These are phyloP conservation scores for Atrina japonica DNA, from an alignment of 2,888 invertebrate species.

Conservation along the genomic window DNA sequence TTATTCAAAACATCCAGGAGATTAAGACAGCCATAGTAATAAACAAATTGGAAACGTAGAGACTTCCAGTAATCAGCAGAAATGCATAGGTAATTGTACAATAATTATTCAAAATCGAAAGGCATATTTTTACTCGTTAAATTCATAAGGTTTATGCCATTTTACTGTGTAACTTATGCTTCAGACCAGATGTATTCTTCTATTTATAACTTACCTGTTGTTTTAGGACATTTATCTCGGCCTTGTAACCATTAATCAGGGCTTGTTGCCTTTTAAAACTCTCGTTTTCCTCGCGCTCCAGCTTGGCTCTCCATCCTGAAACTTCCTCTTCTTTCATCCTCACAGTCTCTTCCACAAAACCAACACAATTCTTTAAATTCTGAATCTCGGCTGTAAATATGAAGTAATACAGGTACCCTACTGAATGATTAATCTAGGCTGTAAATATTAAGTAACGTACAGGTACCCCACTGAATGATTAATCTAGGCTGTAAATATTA, in stretches of 20 bases:
- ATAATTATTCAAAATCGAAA: no score
- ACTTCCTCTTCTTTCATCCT: conserved; percentile 34
- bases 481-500: conserved; percentile 4
- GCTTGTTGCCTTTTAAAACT: conserved; percentile 68
- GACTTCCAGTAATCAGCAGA: no score
- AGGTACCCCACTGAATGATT: no score
- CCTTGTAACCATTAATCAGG: conserved; percentile 72
- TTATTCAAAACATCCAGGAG: no score
- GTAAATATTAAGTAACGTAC: background rate
- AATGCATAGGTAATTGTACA: no score
- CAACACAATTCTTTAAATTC: conserved; percentile 18
- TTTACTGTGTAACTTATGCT: no score
- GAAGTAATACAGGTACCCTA: background rate
- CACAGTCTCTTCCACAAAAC: conserved; percentile 28
- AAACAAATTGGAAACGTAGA: no score
- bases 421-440: background rate
- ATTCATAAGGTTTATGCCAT: no score
- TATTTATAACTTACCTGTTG: conserved; percentile 62
- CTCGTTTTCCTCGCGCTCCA: conserved; percentile 63
- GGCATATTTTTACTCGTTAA: no score
- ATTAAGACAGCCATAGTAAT: no score
- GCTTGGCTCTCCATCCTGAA: conserved; percentile 46
- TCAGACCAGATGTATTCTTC: no score
- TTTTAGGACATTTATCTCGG: conserved; percentile 68
- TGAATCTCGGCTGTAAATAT: conserved; percentile 7